Base-by-base conservation (phyloP, 1,140 invertebrate species). In the Brachionus rotundiformis region DNA sequence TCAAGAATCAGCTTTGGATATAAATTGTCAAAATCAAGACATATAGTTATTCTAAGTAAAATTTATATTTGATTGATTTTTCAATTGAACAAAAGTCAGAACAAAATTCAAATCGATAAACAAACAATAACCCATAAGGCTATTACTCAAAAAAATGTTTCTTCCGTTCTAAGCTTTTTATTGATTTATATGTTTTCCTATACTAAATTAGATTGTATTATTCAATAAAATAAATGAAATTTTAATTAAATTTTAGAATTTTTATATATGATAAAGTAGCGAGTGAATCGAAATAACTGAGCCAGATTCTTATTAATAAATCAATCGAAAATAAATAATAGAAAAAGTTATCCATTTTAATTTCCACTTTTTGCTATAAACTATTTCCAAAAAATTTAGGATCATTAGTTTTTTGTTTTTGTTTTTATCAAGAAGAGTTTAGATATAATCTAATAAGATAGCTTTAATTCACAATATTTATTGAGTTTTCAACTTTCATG, bases 141-240 rank as follows among this genome's bases (percentile, higher is more conserved):
- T 54, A 54, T 54, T 54, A 54, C 47, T 54, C 47, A 54, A 54
- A 54, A 54, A 54, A 54, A 54, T 54, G 47, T 54, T 54, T 54
- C 47, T 54, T 54, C 47, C 47, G 47, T 54, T 54, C 47, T 54
- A 19, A 54, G 47, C 47, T 54, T 54, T 54, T 54, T 54, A 54
- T 54, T 54, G 47, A 54, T 54, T 54, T 54, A 54, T 54, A 54
- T 54, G 47, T 54, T 54, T 54, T 54, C 47, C 47, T 54, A 54
- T 19, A 54, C 47, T 54, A 54, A 54, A 54, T 54, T 54, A 54
- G 47, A 54, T 54, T 54, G 47, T 54, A 54, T 54, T 54, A 54
- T 54, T 54, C 47, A 54, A 54, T 54, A 54, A 54, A 54, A 54
- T 54, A 54, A 54, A 54, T 54, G 47, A 54, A 54, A 54, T 54